Base-by-base conservation (phyloP, 2,797 vertebrate species). In the Halcyon badia region DNA sequence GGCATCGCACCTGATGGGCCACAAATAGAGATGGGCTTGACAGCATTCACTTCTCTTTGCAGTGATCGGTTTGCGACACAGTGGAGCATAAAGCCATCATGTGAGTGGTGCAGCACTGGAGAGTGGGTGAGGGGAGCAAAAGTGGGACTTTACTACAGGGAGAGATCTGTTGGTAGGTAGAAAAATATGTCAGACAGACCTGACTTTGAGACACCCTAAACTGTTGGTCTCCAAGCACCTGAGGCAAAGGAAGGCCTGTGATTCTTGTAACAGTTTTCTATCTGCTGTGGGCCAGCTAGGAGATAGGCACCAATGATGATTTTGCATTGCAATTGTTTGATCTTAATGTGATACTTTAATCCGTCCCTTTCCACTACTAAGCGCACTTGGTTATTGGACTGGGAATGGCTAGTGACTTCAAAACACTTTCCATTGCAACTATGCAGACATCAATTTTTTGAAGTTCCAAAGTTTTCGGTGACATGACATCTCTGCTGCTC, bases 1-100 rank as follows among this genome's bases (percentile, higher is more conserved):
- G 69, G 75, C 62, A 60, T 85, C 35, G 17, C 44, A 46, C 85
- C 91, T 54, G 65, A 62, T 61, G 92, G 96, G 69, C 75, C 80
- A 65, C 82, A 41, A 68, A 95, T 18, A 5, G 17, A 44, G 94
- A 65, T 0, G 10, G 75, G 51, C 72, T 81, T 69, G 92, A 83
- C 88, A 94, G 90, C 56, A 12, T 58, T 37, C 41, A 0, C 68
- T 49, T 41, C 56, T 28, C 65, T 58, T 44, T 11, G 8, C 31
- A 6, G 68, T 0, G 44, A 48, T 79, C 3, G 0, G 25, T 26
- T 75, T 0, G 2, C 2, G 5, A 2, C 11, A 4, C n/a, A 4
- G 64, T 0, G 1, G 37, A 42, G 30, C 4, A 3, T 7, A 46
- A 56, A 80, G 33, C 37, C 33, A 42, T 42, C 0, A 11, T 2